Conservation (phyloP, 2,113 vertebrate genomes). For the Gallinago media region DNA sequence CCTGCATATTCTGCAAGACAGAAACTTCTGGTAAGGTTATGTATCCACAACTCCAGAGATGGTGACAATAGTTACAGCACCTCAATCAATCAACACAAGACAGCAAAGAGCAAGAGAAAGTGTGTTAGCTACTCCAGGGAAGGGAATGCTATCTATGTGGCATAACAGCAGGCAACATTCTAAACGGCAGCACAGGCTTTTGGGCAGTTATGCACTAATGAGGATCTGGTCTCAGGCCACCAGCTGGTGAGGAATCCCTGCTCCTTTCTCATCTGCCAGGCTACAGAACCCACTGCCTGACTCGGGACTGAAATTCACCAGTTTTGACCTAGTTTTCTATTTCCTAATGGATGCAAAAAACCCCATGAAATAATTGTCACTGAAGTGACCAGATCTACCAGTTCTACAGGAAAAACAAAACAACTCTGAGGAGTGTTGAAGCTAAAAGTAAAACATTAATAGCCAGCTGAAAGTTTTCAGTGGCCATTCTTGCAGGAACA, state of each 20-base stretch:
- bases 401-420: background rate
- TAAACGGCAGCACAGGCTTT: background rate
- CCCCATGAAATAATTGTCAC: background rate
- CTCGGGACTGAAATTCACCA: background rate
- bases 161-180: background rate
- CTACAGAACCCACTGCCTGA: background rate
- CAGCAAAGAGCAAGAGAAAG: background rate
- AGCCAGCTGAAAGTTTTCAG: background rate
- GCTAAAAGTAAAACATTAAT: background rate
- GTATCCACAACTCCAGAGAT: background rate
- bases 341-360: background rate
- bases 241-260: background rate
- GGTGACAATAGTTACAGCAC: background rate
- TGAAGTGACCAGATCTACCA: background rate
- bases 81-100: background rate
- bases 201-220: background rate
- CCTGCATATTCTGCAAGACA: slow-evolving; percentile 91
- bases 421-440: background rate
- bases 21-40: slow-evolving; percentile 1
- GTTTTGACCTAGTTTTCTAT: background rate
- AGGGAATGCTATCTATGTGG: background rate
- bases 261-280: background rate
- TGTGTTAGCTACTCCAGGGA: background rate
- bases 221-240: background rate
- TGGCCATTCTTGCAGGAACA: background rate